Evolutionary conservation across 2,113 vertebrate genomes (phyloP), one percentile per base, ranked within the genome.

Genomic region (Heterotilapia buettikoferi): DNA sequence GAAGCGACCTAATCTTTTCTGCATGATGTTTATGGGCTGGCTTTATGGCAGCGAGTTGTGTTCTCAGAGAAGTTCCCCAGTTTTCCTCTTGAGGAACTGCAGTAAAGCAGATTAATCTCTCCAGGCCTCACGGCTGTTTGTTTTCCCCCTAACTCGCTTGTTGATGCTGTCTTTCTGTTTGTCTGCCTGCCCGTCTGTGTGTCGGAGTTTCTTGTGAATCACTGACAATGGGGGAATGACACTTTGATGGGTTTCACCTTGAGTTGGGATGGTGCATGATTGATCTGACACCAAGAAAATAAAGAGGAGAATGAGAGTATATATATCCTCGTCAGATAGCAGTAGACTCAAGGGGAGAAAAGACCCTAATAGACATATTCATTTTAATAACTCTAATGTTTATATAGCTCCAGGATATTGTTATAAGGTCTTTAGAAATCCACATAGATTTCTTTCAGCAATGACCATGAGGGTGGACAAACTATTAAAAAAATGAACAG

Each of bases 181-280:
- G 88, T 89, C 88, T 36, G 88, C 78, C 86, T 9, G 79, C 52
- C 18, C 24, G 82, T 86, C 90, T 84, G 85, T 86, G 86, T 45
- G 80, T 52, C 18, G 10, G 18, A 78, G 84, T 78, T 88, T 86
- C 85, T 54, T 89, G 84, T 94, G 90, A 94, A 94, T 94, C 89
- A 92, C 26, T 80, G 81, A 85, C 88, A 76, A 88, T 71, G 84
- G 80, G 76, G 81, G 87, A 61, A 89, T 81, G 91, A 89, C 94
- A 93, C 68, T 89, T 94, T 92, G 88, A 93, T 93, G 92, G 86
- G 29, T 94, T 95, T 96, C 95, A 95, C 95, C 94, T 95, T 95
- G 92, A 94, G 84, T 91, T 78, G 86, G 89, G 92, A 94, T 91
- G 93, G 87, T 31, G 88, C 86, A 89, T 94, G 94, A 95, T 93